Conservation (phyloP, 2,113 vertebrate species). For the Gymnorhina tibicen region DNA sequence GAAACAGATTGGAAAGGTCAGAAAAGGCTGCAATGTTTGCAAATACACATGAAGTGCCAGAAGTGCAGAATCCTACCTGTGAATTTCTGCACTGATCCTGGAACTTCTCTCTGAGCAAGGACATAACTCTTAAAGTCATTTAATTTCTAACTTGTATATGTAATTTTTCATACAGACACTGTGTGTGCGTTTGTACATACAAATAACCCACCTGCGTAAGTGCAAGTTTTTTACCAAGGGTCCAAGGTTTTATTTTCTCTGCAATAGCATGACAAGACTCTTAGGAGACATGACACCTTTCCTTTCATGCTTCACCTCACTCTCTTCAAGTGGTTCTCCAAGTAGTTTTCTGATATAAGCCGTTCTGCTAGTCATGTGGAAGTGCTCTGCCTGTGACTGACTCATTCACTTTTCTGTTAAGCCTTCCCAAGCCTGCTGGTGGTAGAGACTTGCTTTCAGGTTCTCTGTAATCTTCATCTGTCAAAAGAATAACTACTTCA, state of each 20-base stretch:
- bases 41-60: background rate
- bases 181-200: background rate
- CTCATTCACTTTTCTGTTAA: background rate
- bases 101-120: background rate
- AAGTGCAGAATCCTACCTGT: background rate
- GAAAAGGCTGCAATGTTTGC: background rate
- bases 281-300: background rate
- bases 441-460: background rate
- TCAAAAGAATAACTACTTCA: slow-evolving; percentile 7
- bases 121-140: background rate
- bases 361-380: background rate
- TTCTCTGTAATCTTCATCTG: slow-evolving; percentile 6
- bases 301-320: background rate
- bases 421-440: background rate
- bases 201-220: background rate
- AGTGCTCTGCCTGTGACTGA: background rate
- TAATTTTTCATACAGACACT: background rate
- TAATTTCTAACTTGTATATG: background rate
- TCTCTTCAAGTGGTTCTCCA: background rate
- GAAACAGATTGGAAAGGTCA: background rate
- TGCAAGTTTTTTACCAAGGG: background rate
- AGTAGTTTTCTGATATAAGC: background rate
- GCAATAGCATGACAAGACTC: background rate
- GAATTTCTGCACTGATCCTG: background rate
- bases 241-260: background rate